Percentiles rank a stretch among this genome's conserved stretches.
Evolutionary conservation across 2,888 invertebrate genomes (phyloP).

Genomic region (Scrobipalpa costella): DNA sequence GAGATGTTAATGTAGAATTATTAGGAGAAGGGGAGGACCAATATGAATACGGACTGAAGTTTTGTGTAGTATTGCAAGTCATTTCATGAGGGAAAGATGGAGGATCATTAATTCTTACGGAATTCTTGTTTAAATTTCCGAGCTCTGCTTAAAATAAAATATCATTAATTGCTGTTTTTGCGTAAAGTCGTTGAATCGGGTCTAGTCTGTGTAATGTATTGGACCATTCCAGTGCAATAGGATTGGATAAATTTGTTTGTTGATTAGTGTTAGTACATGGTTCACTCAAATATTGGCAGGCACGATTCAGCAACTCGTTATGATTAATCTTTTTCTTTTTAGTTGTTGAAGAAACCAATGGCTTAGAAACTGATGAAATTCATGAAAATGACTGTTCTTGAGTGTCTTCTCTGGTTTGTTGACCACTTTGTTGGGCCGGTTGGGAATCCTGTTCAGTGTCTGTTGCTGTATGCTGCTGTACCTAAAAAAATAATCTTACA

Average conservation of each 20-base stretch:
- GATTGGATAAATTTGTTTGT: neutral
- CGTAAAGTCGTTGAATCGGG: neutral
- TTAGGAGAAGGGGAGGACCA: neutral
- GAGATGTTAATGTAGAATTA: too few species aligned
- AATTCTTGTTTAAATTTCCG: neutral
- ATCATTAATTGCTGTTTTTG: neutral
- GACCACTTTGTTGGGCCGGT: too few species aligned
- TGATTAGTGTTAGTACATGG: neutral
- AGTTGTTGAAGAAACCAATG: too few species aligned
- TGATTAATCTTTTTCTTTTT: neutral
- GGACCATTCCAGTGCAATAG: neutral
- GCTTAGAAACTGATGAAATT: too few species aligned
- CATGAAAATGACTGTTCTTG: too few species aligned
- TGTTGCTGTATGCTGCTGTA: too few species aligned
- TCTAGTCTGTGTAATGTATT: neutral
- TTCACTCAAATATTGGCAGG: neutral
- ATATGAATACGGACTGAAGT: neutral
- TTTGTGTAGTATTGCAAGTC: neutral
- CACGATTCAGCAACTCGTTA: neutral
- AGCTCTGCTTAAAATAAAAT: neutral
- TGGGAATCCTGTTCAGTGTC: too few species aligned
- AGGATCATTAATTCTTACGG: neutral
- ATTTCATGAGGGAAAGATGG: neutral
- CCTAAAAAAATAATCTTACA: too few species aligned
- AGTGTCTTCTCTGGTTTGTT: too few species aligned